Base-by-base conservation (phyloP, 2,797 vertebrate genomes). In the Astyanax mexicanus region DNA sequence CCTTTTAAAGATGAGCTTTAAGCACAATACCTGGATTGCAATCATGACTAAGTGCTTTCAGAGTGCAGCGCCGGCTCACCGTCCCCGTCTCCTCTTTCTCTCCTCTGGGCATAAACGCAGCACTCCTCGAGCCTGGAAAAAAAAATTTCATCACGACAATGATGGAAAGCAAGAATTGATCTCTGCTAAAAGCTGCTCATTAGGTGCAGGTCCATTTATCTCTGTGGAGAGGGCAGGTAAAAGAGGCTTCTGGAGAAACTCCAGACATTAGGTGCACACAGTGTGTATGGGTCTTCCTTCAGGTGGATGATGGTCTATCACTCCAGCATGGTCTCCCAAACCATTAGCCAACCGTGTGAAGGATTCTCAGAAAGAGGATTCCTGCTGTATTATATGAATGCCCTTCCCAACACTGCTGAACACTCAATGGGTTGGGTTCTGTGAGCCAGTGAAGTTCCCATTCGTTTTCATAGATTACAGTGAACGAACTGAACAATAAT, bases 141-240 rank as follows among this genome's bases (percentile, higher is more conserved):
- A 64, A 58, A 32, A 78, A 42, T 68, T 60, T 64, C 55, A 72
- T 60, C 67, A 79, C 47, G 73, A 74, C 61, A 72, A 67, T 69
- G 75, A 69, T 60, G 77, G 77, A 77, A 79, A 73, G 74, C 74
- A 75, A 79, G 76, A 90, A 91, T 92, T 90, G 89, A 93, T 93
- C 88, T 35, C 68, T 76, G 47, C 86, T 91, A 92, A 93, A 91
- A 91, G 91, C 87, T 86, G 88, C 86, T 89, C 78, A 85, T 88
- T 85, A 86, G 81, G 86, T 78, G 80, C 78, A 79, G 70, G 78
- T 80, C 87, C 87, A 90, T 90, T 90, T 90, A 83, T 85, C 81
- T 73, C 81, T 69, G 82, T 70, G 73, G 60, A 71, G 82, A 76
- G 84, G 83, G 84, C 86, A 89, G 86, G 66, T 78, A 84, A 84